Evolutionary conservation across 2,113 vertebrate species (phyloP).

Genomic region (Phylloscopus trochilus): DNA sequence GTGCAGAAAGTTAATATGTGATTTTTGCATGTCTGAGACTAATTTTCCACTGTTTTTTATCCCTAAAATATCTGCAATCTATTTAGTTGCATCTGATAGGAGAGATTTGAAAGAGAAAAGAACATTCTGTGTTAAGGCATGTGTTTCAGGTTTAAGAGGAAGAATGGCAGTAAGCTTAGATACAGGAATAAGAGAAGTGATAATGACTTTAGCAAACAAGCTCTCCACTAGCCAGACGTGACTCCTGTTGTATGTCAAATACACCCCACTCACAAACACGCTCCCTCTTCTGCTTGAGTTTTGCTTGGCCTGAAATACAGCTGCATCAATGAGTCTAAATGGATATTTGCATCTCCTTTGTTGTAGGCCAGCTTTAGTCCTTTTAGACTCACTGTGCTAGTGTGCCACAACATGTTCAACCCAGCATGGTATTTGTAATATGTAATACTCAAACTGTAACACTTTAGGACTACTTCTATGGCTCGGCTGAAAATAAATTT

Average conservation of each 20-base stretch:
- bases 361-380: neutral
- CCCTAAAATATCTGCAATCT: neutral
- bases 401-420: neutral
- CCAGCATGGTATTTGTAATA: neutral
- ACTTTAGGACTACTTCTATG: neutral
- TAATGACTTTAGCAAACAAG: constrained; percentile 53
- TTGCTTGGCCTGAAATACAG: neutral
- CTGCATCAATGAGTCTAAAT: neutral
- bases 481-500: neutral
- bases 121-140: neutral
- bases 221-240: neutral
- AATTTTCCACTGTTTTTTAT: neutral
- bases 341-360: neutral
- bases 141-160: neutral
- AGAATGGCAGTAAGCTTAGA: constrained; percentile 25
- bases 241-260: constrained; percentile 29
- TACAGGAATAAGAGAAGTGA: neutral
- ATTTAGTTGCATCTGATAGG: neutral
- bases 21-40: neutral
- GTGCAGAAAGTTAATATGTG: neutral
- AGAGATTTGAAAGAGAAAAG: neutral
- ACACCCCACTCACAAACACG: neutral
- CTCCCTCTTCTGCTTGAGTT: neutral
- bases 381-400: neutral
- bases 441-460: neutral